phyloP scores from a whole-genome alignment of 2,797 vertebrate genomes.

The Sebastes kiyomatsui region DNA sequence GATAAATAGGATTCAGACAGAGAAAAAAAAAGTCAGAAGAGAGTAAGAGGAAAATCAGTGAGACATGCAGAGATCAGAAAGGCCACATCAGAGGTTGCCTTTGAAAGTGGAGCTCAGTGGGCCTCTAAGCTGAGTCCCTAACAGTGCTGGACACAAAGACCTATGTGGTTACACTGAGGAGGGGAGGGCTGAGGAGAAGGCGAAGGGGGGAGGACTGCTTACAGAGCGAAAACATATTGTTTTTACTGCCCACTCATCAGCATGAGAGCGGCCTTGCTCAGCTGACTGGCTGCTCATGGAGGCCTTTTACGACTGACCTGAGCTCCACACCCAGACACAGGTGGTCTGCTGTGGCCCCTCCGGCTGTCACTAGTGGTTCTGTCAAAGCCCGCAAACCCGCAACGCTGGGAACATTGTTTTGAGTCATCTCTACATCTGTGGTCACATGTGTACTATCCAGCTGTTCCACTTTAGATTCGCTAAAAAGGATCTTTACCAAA shows the following conservation, averaged over 20 bases:
- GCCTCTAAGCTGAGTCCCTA: slow-evolving; percentile 43
- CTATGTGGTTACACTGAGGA: slow-evolving; percentile 57
- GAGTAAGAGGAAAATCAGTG: slow-evolving; percentile 28
- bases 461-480: slow-evolving; percentile 19
- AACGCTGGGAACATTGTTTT: slow-evolving; percentile 37
- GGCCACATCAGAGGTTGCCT: slow-evolving; percentile 72
- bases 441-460: background rate
- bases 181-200: background rate
- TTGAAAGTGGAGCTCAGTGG: slow-evolving; percentile 63
- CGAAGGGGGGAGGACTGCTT: slow-evolving; percentile 44
- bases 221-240: slow-evolving; percentile 65
- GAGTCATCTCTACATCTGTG: slow-evolving; percentile 32
- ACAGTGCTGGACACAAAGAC: slow-evolving; percentile 62
- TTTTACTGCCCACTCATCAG: slow-evolving; percentile 71
- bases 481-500: background rate
- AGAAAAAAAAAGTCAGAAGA: slow-evolving; percentile 9
- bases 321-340: slow-evolving; percentile 29
- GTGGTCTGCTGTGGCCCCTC: slow-evolving; percentile 51
- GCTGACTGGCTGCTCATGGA: slow-evolving; percentile 44
- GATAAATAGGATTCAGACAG: background rate
- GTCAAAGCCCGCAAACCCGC: background rate
- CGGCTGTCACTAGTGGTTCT: slow-evolving; percentile 16
- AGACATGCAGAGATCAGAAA: slow-evolving; percentile 63
- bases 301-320: slow-evolving; percentile 12
- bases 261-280: slow-evolving; percentile 44